Evolutionary conservation across 2,888 invertebrate genomes (phyloP).

Genomic region (Apodemia zela): DNA sequence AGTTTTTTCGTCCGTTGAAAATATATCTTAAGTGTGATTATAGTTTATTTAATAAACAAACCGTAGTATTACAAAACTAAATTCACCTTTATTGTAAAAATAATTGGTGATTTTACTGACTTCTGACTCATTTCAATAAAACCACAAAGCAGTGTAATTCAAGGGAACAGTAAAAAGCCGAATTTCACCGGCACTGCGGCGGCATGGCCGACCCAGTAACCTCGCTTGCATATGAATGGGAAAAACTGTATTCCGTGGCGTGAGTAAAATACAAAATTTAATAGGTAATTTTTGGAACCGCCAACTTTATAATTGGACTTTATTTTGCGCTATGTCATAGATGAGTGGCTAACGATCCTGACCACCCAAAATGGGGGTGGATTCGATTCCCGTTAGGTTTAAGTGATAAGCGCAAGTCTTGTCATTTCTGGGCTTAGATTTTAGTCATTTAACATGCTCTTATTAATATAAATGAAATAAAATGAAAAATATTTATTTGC

Average conservation of each 20-base stretch:
- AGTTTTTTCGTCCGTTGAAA: too few species aligned
- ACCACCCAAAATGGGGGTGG: too few species aligned
- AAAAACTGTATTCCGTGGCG: slow-evolving; percentile 18
- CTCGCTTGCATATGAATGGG: slow-evolving; percentile 19
- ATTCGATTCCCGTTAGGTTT: too few species aligned
- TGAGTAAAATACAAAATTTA: slow-evolving; percentile 15
- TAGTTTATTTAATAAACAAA: background rate
- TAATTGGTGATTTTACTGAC: background rate
- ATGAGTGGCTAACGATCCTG: too few species aligned
- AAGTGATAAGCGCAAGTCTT: too few species aligned
- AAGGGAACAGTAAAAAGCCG: slow-evolving; percentile 16
- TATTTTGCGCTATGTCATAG: too few species aligned
- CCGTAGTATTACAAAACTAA: background rate
- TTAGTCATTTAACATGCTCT: too few species aligned
- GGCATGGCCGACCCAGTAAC: slow-evolving; percentile 23
- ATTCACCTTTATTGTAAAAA: background rate
- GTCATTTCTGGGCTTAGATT: too few species aligned
- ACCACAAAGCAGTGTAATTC: slow-evolving; percentile 17
- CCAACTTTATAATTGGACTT: background rate
- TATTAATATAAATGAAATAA: too few species aligned
- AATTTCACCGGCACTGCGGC: slow-evolving; percentile 20
- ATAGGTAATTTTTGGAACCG: slow-evolving; percentile 7
- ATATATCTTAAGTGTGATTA: background rate
- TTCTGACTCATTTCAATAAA: slow-evolving; percentile 3
- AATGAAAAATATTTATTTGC: too few species aligned